A percentile compares a stretch with the other conserved stretches of the same genome.
These are phyloP conservation scores for Apeira syringaria DNA, from an alignment of 2,888 invertebrate species.

Conservation along the genomic window DNA sequence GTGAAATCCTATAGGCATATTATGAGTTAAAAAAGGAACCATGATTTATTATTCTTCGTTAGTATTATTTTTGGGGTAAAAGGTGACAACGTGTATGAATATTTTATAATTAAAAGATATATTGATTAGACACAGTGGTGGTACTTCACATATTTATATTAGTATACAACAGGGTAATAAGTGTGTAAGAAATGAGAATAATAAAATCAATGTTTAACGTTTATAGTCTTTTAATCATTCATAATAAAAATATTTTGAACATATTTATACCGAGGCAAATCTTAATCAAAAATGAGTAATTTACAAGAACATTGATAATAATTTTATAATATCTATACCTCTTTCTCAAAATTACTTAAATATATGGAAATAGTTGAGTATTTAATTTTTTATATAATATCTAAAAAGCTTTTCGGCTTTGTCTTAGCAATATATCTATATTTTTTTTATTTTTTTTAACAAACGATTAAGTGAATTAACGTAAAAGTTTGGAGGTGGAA, in stretches of 20 bases:
- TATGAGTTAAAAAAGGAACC: no score
- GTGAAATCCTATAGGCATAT: no score
- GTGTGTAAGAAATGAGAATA: no score
- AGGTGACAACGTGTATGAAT: no score
- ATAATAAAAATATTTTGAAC: conserved; percentile 38
- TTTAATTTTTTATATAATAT: conserved; percentile 16
- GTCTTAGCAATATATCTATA: not conserved
- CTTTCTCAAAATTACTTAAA: conserved; percentile 44
- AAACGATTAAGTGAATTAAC: no score
- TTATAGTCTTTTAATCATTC: conserved; percentile 27
- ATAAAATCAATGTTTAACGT: conserved; percentile 21
- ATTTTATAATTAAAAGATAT: no score
- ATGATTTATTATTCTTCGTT: no score
- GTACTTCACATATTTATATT: no score
- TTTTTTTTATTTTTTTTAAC: not conserved
- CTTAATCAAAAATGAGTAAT: conserved; percentile 36
- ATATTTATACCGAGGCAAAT: conserved; percentile 20
- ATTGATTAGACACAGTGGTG: no score
- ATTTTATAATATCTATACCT: conserved; percentile 45
- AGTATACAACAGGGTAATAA: no score
- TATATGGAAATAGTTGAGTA: conserved; percentile 14
- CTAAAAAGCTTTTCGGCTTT: conserved; percentile 9
- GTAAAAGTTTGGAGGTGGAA: not conserved
- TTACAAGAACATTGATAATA: conserved; percentile 41
- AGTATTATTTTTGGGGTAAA: no score